phyloP scores from a whole-genome alignment of 2,113 vertebrate genomes.

The Lynx canadensis region DNA sequence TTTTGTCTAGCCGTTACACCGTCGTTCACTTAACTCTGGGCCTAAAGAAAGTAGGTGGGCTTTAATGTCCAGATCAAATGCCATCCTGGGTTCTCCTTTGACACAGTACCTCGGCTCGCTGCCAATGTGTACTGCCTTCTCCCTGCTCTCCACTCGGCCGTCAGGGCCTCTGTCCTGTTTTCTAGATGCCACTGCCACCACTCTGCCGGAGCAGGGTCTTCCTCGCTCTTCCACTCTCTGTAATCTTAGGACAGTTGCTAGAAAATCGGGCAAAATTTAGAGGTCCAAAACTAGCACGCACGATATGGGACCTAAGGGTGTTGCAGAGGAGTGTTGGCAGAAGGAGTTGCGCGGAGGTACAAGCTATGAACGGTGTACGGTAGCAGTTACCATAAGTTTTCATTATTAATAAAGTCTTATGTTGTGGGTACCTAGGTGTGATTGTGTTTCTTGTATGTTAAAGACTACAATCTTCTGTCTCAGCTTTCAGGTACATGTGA shows the following conservation, averaged over 20 bases:
- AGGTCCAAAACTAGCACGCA: neutral
- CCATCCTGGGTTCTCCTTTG: neutral
- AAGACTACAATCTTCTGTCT: conserved; percentile 42
- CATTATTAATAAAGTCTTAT: conserved; percentile 38
- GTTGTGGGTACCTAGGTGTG: neutral
- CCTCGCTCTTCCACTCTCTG: neutral
- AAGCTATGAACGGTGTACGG: neutral
- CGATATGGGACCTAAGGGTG: neutral
- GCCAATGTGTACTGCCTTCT: neutral
- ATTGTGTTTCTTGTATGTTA: conserved; percentile 46
- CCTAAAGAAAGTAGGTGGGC: neutral
- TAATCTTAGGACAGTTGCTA: conserved; percentile 27
- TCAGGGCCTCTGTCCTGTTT: conserved; percentile 3
- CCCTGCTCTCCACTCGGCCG: neutral
- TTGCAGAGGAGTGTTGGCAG: conserved; percentile 21
- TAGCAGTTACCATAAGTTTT: conserved; percentile 20
- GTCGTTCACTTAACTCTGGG: neutral
- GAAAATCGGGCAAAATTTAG: conserved; percentile 11
- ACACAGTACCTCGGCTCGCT: neutral
- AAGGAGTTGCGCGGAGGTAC: neutral
- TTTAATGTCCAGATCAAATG: conserved; percentile 1
- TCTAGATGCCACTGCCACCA: neutral
- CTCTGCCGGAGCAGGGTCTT: neutral
- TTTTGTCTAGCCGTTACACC: neutral
- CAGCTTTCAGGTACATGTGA: conserved; percentile 46